These are phyloP conservation scores for Oophaga pumilio DNA, from an alignment of 2,113 vertebrate genomes.

Conservation along the genomic window DNA sequence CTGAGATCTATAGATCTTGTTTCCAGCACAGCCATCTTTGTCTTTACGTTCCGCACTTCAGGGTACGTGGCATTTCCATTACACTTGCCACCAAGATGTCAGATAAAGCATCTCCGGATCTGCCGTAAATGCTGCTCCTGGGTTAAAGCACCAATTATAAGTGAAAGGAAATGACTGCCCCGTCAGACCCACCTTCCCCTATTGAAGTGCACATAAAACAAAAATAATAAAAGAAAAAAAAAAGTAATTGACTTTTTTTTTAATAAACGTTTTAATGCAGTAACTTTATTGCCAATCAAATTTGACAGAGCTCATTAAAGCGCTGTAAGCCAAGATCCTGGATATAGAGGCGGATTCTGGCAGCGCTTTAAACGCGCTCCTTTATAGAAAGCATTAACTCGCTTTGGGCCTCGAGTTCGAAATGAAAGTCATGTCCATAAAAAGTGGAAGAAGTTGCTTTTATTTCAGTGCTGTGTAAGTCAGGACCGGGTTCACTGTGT, in stretches of 20 bases:
- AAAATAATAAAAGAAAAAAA: slow-evolving; percentile 47
- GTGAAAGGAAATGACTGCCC: slow-evolving; percentile 16
- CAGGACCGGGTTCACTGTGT: slow-evolving; percentile 38
- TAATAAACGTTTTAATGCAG: slow-evolving; percentile 57
- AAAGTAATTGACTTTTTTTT: slow-evolving; percentile 56
- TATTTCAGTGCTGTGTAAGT: slow-evolving; percentile 29
- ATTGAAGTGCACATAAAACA: slow-evolving; percentile 34
- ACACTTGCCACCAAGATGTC: neutral
- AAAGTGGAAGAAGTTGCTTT: slow-evolving; percentile 45
- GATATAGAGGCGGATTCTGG: slow-evolving; percentile 43
- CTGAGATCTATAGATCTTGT: neutral
- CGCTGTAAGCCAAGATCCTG: slow-evolving; percentile 28
- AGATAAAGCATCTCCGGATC: slow-evolving; percentile 16
- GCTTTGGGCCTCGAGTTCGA: slow-evolving; percentile 47
- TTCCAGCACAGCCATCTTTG: neutral
- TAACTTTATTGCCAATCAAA: slow-evolving; percentile 58
- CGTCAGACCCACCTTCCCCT: neutral
- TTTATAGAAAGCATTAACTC: slow-evolving; percentile 51
- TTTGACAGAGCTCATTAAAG: slow-evolving; percentile 57
- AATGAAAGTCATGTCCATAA: slow-evolving; percentile 58
- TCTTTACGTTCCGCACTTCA: too few species aligned
- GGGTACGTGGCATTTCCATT: neutral
- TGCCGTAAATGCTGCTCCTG: neutral
- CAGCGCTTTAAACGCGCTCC: slow-evolving; percentile 40
- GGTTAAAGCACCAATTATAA: slow-evolving; percentile 30